These are phyloP conservation scores for Cuniculus paca DNA, from an alignment of 2,797 vertebrate species.

Conservation along the genomic window DNA sequence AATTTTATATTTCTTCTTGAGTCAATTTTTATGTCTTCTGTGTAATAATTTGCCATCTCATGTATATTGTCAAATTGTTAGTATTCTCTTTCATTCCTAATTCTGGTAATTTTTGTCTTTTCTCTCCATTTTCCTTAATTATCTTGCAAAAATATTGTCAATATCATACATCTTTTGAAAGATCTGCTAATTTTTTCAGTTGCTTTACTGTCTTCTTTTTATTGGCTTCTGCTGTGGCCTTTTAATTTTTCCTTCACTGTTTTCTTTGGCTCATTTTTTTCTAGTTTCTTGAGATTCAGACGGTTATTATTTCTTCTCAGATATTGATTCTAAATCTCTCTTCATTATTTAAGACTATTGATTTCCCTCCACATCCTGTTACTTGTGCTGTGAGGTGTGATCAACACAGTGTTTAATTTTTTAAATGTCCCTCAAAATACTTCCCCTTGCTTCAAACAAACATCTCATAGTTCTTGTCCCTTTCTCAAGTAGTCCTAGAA, in stretches of 20 bases:
- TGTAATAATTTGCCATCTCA: slow-evolving; percentile 22
- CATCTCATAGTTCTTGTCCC: not conserved
- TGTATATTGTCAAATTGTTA: slow-evolving; percentile 1
- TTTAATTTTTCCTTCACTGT: not conserved
- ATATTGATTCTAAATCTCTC: slow-evolving; percentile 21
- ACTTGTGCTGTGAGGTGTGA: not conserved
- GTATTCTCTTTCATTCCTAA: slow-evolving; percentile 21
- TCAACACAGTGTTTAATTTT: not conserved
- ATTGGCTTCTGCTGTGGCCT: not conserved
- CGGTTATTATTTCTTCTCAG: not conserved
- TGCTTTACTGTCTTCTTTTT: slow-evolving; percentile 11
- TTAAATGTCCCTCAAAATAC: not conserved
- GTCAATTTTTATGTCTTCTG: slow-evolving; percentile 29
- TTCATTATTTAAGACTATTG: slow-evolving; percentile 19
- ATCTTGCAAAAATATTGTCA: not conserved
- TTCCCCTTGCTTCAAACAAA: not conserved
- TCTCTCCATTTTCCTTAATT: not conserved
- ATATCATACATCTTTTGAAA: not conserved
- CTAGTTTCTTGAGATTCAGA: not conserved
- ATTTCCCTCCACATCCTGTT: not conserved
- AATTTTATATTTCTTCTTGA: slow-evolving; percentile 35
- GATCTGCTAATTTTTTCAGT: not conserved
- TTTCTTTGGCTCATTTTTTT: not conserved
- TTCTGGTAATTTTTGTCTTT: not conserved
- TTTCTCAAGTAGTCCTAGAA: not conserved